phyloP scores from a whole-genome alignment of 1,140 invertebrate species.

The Pollicipes pollicipes region DNA sequence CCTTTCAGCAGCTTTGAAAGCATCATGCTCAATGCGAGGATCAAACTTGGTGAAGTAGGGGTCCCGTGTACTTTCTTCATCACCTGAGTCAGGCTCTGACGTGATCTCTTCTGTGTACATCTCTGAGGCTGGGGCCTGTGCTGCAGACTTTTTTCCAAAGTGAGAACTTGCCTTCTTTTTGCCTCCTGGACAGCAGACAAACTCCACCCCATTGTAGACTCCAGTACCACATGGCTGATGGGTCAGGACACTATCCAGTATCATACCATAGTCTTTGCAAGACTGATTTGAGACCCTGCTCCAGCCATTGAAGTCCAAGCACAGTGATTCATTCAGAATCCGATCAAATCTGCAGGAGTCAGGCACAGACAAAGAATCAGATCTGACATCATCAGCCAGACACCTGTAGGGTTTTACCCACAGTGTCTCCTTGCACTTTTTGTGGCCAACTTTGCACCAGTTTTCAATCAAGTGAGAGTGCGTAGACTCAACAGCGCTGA shows the following conservation, averaged over 20 bases:
- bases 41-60: conserved; percentile 91
- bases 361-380: background rate
- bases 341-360: background rate
- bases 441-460: background rate
- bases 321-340: background rate
- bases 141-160: background rate
- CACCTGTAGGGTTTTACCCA: background rate
- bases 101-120: background rate
- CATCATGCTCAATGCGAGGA: conserved; percentile 81
- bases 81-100: background rate
- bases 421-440: background rate
- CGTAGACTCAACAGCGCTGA: background rate
- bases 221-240: background rate
- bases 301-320: background rate
- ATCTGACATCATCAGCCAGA: background rate
- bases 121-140: background rate
- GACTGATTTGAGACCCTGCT: background rate
- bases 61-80: conserved; percentile 48
- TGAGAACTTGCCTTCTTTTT: background rate
- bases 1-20: conserved; percentile 73
- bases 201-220: background rate
- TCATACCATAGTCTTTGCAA: background rate
- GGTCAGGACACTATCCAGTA: background rate
- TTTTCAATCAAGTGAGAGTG: background rate
- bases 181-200: background rate